phyloP scores from a whole-genome alignment of 2,888 invertebrate genomes.

The Drosophila diplacantha region DNA sequence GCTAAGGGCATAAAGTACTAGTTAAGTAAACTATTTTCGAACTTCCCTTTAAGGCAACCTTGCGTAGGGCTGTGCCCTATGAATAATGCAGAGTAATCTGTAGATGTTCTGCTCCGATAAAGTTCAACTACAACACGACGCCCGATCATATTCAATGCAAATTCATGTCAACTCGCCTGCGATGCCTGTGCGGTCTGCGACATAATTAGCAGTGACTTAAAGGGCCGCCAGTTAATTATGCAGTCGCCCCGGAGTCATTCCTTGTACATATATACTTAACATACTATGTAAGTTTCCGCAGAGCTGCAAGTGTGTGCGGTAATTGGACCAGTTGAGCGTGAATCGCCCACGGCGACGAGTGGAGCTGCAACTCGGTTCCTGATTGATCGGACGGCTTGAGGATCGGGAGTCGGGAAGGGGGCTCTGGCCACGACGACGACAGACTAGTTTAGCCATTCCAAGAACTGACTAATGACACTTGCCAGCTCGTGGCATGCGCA shows the following conservation, averaged over 20 bases:
- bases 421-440: slow-evolving; percentile 33
- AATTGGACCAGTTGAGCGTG: slow-evolving; percentile 62
- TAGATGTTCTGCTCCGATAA: slow-evolving; percentile 51
- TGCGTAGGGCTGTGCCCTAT: slow-evolving; percentile 3
- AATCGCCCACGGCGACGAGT: slow-evolving; percentile 59
- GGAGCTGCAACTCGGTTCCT: slow-evolving; percentile 44
- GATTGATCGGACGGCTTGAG: slow-evolving; percentile 56
- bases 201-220: slow-evolving; percentile 58
- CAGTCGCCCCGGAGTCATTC: slow-evolving; percentile 15
- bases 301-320: slow-evolving; percentile 43
- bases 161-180: slow-evolving; percentile 57
- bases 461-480: slow-evolving; percentile 70
- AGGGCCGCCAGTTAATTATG: slow-evolving; percentile 42
- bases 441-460: slow-evolving; percentile 61
- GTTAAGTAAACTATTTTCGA: not conserved
- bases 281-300: not conserved
- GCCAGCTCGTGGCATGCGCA: slow-evolving; percentile 45
- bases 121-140: slow-evolving; percentile 19
- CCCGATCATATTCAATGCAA: slow-evolving; percentile 48
- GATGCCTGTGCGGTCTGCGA: slow-evolving; percentile 60
- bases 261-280: slow-evolving; percentile 4
- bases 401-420: slow-evolving; percentile 10
- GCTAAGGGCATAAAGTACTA: not conserved
- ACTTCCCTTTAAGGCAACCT: not conserved
- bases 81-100: slow-evolving; percentile 12